Conservation (phyloP, 2,113 vertebrate genomes). For the Corythornis vintsioides region DNA sequence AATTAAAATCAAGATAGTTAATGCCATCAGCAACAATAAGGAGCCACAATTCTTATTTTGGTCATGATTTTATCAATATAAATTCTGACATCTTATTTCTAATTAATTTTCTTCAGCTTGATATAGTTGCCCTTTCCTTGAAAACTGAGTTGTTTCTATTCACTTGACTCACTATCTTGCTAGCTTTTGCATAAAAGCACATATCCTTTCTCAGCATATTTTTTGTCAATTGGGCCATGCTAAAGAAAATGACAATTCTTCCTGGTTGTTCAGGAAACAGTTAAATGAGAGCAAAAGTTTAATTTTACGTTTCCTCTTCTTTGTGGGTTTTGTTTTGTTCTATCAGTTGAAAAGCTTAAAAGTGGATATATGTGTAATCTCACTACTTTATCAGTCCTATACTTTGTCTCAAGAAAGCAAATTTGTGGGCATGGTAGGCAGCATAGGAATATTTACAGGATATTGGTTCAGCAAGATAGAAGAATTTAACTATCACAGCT, state of each 20-base stretch:
- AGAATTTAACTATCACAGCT: neutral
- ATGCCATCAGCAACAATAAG: neutral
- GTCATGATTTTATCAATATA: neutral
- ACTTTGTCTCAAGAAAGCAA: neutral
- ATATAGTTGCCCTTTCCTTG: neutral
- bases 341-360: neutral
- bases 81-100: neutral
- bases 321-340: neutral
- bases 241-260: neutral
- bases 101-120: neutral
- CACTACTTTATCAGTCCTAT: neutral
- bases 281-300: neutral
- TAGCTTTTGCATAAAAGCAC: neutral
- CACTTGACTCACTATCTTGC: rapidly evolving
- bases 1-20: neutral
- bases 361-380: neutral
- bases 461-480: neutral
- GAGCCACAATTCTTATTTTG: neutral
- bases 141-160: rapidly evolving
- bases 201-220: neutral
- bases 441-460: neutral
- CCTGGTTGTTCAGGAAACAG: neutral
- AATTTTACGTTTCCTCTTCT: neutral
- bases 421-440: neutral
- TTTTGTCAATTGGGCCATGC: neutral